Conservation (phyloP, 2,888 invertebrate species). For the Catonia carolina region DNA sequence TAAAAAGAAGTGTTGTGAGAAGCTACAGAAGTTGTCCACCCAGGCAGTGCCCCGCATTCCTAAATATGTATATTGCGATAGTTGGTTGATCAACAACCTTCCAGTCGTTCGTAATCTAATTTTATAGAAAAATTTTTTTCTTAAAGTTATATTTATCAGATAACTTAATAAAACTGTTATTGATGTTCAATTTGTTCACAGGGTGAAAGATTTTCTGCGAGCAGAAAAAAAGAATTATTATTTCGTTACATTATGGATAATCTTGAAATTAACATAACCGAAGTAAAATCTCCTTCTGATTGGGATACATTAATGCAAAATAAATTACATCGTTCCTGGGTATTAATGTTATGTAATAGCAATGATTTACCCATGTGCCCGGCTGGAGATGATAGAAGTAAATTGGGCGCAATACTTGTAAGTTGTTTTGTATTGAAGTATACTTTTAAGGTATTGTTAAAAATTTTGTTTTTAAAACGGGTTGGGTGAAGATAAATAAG, state of each 20-base stretch:
- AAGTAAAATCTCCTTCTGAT: constrained; percentile 42
- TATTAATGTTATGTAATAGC: constrained; percentile 53
- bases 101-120: too few species aligned
- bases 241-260: constrained; percentile 58
- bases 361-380: constrained; percentile 48
- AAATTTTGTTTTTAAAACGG: not conserved
- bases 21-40: too few species aligned
- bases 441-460: not conserved
- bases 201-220: constrained; percentile 27
- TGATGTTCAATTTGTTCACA: too few species aligned
- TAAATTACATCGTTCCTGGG: constrained; percentile 44
- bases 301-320: constrained; percentile 39
- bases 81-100: too few species aligned
- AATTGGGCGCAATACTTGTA: constrained; percentile 69
- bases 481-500: not conserved
- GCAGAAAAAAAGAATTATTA: constrained; percentile 44
- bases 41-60: too few species aligned
- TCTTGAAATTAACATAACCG: constrained; percentile 43
- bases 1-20: too few species aligned
- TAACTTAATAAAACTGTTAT: too few species aligned
- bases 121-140: too few species aligned
- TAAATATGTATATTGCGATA: too few species aligned
- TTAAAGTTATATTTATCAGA: too few species aligned
- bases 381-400: constrained; percentile 50
- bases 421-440: too few species aligned